Percentiles rank a stretch among this genome's conserved stretches.
phyloP scores from a whole-genome alignment of 37 sponge, comb jelly and placozoan species.

The Aplysina aerophoba region DNA sequence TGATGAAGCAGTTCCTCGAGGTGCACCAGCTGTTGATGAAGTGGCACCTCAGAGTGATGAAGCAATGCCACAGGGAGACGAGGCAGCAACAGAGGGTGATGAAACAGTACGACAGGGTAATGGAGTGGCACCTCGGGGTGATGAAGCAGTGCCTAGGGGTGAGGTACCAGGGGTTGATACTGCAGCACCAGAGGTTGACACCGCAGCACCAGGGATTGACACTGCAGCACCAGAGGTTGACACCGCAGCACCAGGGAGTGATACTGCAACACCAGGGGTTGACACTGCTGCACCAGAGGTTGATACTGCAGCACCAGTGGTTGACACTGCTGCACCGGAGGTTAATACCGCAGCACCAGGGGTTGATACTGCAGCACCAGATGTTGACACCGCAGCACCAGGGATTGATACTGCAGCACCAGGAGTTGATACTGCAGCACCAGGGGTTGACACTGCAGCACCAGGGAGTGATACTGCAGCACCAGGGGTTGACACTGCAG shows the following conservation, averaged over 20 bases:
- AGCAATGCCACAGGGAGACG: constrained; percentile 3
- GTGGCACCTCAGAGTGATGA: background rate
- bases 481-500: no score
- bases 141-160: background rate
- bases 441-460: no score
- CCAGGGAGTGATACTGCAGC: no score
- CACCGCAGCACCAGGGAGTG: background rate
- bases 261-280: background rate
- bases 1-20: no score
- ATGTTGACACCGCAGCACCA: background rate
- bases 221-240: background rate
- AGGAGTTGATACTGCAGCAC: no score
- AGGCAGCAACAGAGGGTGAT: background rate
- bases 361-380: background rate
- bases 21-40: no score
- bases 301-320: background rate
- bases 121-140: background rate
- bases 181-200: no score
- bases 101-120: background rate
- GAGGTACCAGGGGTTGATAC: no score
- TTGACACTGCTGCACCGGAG: background rate
- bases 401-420: background rate
- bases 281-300: background rate
- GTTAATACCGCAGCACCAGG: background rate
- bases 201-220: background rate